Conservation (phyloP, 2,797 vertebrate species). For the Numenius phaeopus region DNA sequence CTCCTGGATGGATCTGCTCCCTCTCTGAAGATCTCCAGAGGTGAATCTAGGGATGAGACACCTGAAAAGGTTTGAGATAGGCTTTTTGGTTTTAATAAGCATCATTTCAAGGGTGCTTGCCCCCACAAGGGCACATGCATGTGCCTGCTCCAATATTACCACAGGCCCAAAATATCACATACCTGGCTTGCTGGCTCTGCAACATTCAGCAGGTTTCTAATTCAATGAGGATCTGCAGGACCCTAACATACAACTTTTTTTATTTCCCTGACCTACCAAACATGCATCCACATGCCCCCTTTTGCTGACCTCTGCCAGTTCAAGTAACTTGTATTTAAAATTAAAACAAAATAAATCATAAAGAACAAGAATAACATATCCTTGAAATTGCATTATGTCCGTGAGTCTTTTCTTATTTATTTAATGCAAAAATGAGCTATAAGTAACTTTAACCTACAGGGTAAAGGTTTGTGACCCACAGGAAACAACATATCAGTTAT, state of each 20-base stretch:
- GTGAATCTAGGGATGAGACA: not conserved
- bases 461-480: not conserved
- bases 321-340: not conserved
- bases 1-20: not conserved
- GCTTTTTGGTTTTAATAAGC: not conserved
- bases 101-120: not conserved
- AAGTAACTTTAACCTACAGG: not conserved
- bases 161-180: not conserved
- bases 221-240: not conserved
- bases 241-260: not conserved
- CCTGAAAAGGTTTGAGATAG: not conserved
- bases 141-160: not conserved
- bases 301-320: not conserved
- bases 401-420: not conserved
- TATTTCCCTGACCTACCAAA: not conserved
- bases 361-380: not conserved
- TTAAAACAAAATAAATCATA: not conserved
- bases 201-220: not conserved
- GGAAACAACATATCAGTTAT: not conserved
- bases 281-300: accelerated
- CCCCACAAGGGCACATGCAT: accelerated
- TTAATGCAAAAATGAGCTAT: not conserved
- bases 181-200: not conserved
- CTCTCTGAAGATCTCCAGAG: not conserved
- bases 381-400: not conserved